Evolutionary conservation across 2,113 vertebrate species (phyloP).

Genomic region (Trogon melanurus): DNA sequence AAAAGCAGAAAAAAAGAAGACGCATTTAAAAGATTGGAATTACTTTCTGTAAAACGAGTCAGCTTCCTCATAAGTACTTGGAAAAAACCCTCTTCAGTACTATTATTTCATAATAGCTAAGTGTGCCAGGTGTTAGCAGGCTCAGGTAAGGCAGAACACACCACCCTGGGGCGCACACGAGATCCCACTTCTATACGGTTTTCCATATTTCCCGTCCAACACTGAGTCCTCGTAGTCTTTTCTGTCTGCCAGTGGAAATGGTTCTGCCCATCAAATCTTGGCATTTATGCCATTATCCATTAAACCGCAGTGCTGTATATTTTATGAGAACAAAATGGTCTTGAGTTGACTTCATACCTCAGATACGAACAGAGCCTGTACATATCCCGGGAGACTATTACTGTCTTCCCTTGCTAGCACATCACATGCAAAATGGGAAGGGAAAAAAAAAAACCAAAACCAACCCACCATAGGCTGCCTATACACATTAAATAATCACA

Average conservation of each 20-base stretch:
- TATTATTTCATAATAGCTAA: neutral
- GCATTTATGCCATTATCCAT: slow-evolving; percentile 55
- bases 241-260: slow-evolving; percentile 17
- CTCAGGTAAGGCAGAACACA: neutral
- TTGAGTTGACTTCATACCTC: slow-evolving; percentile 56
- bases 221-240: neutral
- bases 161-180: neutral
- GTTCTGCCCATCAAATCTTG: slow-evolving; percentile 54
- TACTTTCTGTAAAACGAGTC: neutral
- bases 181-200: neutral
- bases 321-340: slow-evolving; percentile 70
- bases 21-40: neutral
- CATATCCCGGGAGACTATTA: slow-evolving; percentile 25
- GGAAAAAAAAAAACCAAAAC: neutral
- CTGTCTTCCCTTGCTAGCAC: slow-evolving; percentile 16
- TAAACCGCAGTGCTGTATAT: slow-evolving; percentile 57
- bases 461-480: neutral
- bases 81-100: neutral
- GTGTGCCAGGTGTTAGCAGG: neutral
- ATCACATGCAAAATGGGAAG: slow-evolving; percentile 25
- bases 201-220: neutral
- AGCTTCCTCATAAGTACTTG: neutral
- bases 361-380: slow-evolving; percentile 44
- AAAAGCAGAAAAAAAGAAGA: neutral
- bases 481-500: slow-evolving; percentile 11